phyloP scores from a whole-genome alignment of 2,888 invertebrate species.

The Eremobia ochroleuca region DNA sequence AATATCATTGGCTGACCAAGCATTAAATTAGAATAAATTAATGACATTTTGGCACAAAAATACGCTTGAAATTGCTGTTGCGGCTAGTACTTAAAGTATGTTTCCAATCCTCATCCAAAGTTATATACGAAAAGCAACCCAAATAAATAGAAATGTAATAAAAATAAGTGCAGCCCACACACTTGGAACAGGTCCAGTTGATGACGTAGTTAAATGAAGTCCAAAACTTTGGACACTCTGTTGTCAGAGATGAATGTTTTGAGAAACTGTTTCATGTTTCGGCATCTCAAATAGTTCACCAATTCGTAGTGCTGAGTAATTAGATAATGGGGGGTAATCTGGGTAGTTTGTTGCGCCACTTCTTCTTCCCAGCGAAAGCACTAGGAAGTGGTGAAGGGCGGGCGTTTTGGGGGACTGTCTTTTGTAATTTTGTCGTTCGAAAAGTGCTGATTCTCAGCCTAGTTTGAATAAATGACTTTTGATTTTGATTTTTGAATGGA shows the following conservation, averaged over 20 bases:
- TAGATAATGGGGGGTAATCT: too few relatives aligned
- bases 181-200: slow-evolving; percentile 27
- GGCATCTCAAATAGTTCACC: neutral
- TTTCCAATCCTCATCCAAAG: neutral
- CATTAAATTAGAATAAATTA: too few relatives aligned
- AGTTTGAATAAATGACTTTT: too few relatives aligned
- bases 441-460: too few relatives aligned
- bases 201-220: slow-evolving; percentile 21
- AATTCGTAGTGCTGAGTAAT: neutral
- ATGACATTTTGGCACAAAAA: neutral
- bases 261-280: neutral
- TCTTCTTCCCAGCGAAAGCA: too few relatives aligned
- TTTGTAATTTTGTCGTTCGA: too few relatives aligned
- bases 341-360: too few relatives aligned
- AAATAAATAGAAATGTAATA: neutral
- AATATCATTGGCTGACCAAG: too few relatives aligned
- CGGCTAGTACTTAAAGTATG: neutral
- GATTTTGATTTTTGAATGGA: too few relatives aligned
- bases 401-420: too few relatives aligned
- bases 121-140: neutral
- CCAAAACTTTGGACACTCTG: slow-evolving; percentile 14
- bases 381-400: too few relatives aligned
- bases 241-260: slow-evolving; percentile 24
- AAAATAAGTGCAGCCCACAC: slow-evolving; percentile 24
- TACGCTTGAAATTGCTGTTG: neutral